Conservation (phyloP, 2,113 vertebrate genomes). For the Myiagra hebetior region DNA sequence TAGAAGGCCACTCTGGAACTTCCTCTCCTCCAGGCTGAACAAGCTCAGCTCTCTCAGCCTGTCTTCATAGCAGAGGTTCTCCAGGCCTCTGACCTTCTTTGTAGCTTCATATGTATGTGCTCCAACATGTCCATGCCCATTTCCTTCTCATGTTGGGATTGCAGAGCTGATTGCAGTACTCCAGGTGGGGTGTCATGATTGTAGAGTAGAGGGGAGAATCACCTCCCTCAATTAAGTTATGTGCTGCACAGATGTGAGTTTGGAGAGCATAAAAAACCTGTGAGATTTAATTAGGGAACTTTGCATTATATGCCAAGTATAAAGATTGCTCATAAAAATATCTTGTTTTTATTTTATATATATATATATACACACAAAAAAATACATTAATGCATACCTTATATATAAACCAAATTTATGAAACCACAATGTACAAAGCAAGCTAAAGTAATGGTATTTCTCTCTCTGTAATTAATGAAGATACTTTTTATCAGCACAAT, state of each 20-base stretch:
- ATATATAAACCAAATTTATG: not conserved
- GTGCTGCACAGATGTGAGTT: not conserved
- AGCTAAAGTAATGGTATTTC: not conserved
- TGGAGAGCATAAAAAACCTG: not conserved
- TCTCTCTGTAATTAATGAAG: not conserved
- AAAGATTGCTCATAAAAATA: not conserved
- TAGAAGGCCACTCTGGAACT: not conserved
- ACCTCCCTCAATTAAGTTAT: not conserved
- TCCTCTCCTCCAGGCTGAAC: not conserved
- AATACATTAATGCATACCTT: not conserved
- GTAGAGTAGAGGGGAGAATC: not conserved
- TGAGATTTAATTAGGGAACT: not conserved
- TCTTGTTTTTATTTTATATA: not conserved
- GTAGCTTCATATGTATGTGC: not conserved
- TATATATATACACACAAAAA: not conserved
- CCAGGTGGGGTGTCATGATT: not conserved
- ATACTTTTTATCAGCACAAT: not conserved
- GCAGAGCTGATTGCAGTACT: not conserved
- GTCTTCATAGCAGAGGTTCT: too few species aligned
- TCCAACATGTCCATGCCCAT: too few species aligned
- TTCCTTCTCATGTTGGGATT: not conserved
- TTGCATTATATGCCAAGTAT: not conserved
- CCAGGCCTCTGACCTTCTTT: not conserved
- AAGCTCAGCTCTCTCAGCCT: not conserved
- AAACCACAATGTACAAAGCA: not conserved